Evolutionary conservation across 1,140 invertebrate species (phyloP), one percentile per base, ranked within the genome.

Genomic region (Saccostrea cuccullata): DNA sequence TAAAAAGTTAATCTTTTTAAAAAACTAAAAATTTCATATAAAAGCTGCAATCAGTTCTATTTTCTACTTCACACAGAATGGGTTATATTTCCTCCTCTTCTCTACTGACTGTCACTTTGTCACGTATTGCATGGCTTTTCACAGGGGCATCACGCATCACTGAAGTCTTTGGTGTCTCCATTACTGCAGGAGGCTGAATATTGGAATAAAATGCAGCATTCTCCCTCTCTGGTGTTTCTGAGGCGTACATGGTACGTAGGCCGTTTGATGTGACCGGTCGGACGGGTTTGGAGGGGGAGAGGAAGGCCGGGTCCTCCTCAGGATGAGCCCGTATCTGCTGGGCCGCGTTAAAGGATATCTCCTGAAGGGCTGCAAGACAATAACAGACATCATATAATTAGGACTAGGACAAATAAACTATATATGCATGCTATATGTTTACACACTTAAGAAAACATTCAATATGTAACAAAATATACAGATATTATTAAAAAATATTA

Each of bases 241-340:
- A 17, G 23, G 86, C 84, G 58, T 86, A 86, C 12, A 90, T 55
- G 40, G 87, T 84, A n/a, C 83, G 36, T 55, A 67, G 87, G 8
- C 20, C 64, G n/a, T 60, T 23, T 26, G 84, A 85, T 8, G 11
- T 26, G 15, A 58, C 12, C 2, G 55, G 64, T n/a, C 89, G 26
- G 30, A 77, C 9, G 23, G 70, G 70, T 84, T 86, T 88, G 20
- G 91, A 92, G 4, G 91, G 91, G 8, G 91, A 90, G 55, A 92
- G 84, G 64, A 91, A 92, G 13, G 90, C 86, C 13, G 89, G 90
- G 56, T 86, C 90, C 30, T 77, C 84, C 55, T 56, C 60, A 15
- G 20, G 30, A 12, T 58, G 30, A 8, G 26, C 17, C 55, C 58
- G 83, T 36, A 90, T 30, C 47, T 89, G 86, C 73, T 87, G 85